Evolutionary conservation across 1,140 invertebrate species (phyloP), one percentile per base, ranked within the genome.

Genomic region (Philotrypesis tridentata): DNA sequence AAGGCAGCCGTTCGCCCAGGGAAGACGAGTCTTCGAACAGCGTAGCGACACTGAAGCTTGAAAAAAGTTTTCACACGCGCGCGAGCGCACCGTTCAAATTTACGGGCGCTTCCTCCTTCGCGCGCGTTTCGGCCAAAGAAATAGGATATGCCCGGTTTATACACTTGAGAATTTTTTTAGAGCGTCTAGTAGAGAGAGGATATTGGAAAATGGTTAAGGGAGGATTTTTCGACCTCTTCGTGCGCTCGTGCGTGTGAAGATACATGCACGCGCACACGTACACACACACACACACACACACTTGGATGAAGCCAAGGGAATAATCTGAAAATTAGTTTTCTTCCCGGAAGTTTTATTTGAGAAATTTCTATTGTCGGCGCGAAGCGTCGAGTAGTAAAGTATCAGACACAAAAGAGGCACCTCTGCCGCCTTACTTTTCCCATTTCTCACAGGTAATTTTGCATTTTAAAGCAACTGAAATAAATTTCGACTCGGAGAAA

Each of bases 191-290:
- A n/a, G 48, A 17, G 27, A 37, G 21, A 17, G 27, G 48, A n/a
- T 74, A 73, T 73, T 55, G 14, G n/a, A 60, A 60, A 74, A 74
- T 60, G 14, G 17, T 31, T 17, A 74, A 74, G 9, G 9, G 48
- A n/a, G 31, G 25, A 60, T 31, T 60, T 31, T 60, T 74, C 48
- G 17, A 5, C 8, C 25, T 60, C 1, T 27, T 6, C 5, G n/a
- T n/a, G n/a, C n/a, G n/a, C n/a, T n/a, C n/a, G n/a, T n/a, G n/a
- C n/a, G n/a, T n/a, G n/a, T n/a, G n/a, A n/a, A n/a, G n/a, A n/a
- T n/a, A n/a, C n/a, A n/a, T n/a, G n/a, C n/a, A n/a, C n/a, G n/a
- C n/a, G n/a, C n/a, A n/a, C 1, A 23, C 25, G 3, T 48, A 43
- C 8, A 9, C 25, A 7, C 21, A 37, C 33, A 1, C 2, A 12